Percentiles rank a stretch among this genome's conserved stretches.
phyloP scores from a whole-genome alignment of 2,888 invertebrate species.

The Himalopsyche japonica region DNA sequence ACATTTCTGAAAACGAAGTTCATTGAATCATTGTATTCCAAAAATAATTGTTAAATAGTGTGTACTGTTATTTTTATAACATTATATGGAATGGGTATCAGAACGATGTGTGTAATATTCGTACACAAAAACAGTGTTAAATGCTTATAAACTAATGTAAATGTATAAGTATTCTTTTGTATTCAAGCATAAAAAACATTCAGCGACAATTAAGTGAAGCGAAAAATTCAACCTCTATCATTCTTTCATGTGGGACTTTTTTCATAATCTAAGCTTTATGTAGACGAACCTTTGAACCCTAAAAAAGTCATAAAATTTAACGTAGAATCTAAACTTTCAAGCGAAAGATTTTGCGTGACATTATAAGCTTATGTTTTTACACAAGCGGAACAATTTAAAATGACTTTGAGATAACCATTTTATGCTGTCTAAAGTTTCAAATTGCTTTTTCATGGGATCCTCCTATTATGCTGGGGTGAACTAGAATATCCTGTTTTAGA shows the following conservation, averaged over 20 bases:
- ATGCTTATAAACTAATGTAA: too few relatives aligned
- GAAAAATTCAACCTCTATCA: background rate
- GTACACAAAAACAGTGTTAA: too few relatives aligned
- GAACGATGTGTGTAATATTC: too few relatives aligned
- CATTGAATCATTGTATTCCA: too few relatives aligned
- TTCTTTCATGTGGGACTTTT: background rate
- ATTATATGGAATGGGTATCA: too few relatives aligned
- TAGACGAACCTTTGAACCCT: constrained; percentile 12
- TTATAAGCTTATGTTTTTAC: constrained; percentile 29
- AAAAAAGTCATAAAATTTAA: constrained; percentile 32
- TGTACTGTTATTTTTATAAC: too few relatives aligned
- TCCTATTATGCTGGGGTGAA: background rate
- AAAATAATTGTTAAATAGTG: too few relatives aligned
- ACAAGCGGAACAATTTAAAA: constrained; percentile 30
- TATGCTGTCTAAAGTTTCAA: constrained; percentile 10
- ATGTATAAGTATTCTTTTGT: too few relatives aligned
- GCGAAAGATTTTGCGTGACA: constrained; percentile 28
- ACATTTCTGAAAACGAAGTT: too few relatives aligned
- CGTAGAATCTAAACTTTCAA: constrained; percentile 17
- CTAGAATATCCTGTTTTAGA: background rate
- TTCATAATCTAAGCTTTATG: background rate
- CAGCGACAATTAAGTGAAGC: too few relatives aligned
- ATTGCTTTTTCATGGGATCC: constrained; percentile 26
- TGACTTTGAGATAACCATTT: constrained; percentile 27
- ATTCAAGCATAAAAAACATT: too few relatives aligned